A percentile compares a stretch with the other conserved stretches of the same genome.
phyloP scores from a whole-genome alignment of 2,888 invertebrate genomes.

The Heliconius charithonia region DNA sequence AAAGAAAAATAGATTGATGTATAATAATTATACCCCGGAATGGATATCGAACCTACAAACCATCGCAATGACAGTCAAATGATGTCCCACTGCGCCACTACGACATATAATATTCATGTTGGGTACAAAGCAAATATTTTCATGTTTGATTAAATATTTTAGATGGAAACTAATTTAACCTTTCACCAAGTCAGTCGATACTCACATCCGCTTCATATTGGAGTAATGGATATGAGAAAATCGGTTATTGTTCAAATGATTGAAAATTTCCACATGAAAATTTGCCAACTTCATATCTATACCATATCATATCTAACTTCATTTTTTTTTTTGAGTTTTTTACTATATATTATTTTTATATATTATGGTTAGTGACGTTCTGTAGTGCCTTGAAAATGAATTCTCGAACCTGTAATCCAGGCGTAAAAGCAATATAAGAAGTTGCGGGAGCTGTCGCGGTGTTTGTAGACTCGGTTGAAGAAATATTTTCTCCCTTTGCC shows the following conservation, averaged over 20 bases:
- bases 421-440: not conserved
- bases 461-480: too few relatives aligned
- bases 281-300: not conserved
- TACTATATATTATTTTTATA: too few relatives aligned
- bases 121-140: slow-evolving; percentile 16
- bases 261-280: not conserved
- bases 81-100: not conserved
- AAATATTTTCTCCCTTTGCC: too few relatives aligned
- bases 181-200: not conserved
- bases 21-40: too few relatives aligned
- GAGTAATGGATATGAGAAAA: slow-evolving; percentile 1
- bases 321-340: not conserved
- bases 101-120: not conserved
- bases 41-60: too few relatives aligned
- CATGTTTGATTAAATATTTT: slow-evolving; percentile 15
- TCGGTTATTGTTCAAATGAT: not conserved
- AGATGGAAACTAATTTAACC: not conserved
- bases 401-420: not conserved
- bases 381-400: not conserved
- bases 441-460: not conserved
- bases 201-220: not conserved
- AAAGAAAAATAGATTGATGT: too few relatives aligned
- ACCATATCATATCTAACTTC: too few relatives aligned
- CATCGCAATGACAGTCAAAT: too few relatives aligned
- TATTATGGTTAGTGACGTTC: too few relatives aligned